A percentile compares a stretch with the other conserved stretches of the same genome.
These are phyloP conservation scores for Sycophila sp. DNA, from an alignment of 1,140 invertebrate genomes.

Conservation along the genomic window DNA sequence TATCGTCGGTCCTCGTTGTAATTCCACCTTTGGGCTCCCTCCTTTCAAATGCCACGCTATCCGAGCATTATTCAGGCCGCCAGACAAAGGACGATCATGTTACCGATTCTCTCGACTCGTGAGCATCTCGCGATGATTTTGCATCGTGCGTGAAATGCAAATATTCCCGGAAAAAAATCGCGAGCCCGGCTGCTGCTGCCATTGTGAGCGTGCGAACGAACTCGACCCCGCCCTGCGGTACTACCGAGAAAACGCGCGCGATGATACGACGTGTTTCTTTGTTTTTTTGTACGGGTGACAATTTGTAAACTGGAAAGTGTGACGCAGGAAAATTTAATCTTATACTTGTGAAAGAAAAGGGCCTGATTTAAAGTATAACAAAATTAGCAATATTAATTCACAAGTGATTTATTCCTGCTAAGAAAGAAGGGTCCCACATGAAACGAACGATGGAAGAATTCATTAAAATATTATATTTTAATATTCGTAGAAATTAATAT, in stretches of 20 bases:
- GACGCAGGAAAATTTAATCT: background rate
- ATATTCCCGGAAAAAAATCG: constrained; percentile 3
- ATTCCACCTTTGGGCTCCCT: constrained; percentile 24
- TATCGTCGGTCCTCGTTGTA: background rate
- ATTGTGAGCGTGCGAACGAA: background rate
- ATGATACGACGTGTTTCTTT: too few relatives aligned
- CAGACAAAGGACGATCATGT: constrained; percentile 37
- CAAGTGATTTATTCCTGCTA: too few relatives aligned
- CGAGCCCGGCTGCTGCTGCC: background rate
- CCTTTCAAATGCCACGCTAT: constrained; percentile 25
- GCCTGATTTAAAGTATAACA: too few relatives aligned
- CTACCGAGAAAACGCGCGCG: too few relatives aligned
- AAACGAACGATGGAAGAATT: too few relatives aligned
- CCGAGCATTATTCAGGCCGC: constrained; percentile 29
- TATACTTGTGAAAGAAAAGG: background rate
- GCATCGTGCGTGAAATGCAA: constrained; percentile 20
- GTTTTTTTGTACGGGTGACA: too few relatives aligned
- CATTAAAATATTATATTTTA: too few relatives aligned
- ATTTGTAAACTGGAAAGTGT: too few relatives aligned
- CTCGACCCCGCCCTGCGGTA: too few relatives aligned
- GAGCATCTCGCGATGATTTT: constrained; percentile 25
- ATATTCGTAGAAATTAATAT: too few relatives aligned
- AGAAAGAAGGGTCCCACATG: too few relatives aligned
- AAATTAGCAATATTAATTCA: too few relatives aligned
- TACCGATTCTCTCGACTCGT: constrained; percentile 25